Evolutionary conservation across 2,888 invertebrate species (phyloP), one percentile per base, ranked within the genome.

Genomic region (Syritta pipiens): DNA sequence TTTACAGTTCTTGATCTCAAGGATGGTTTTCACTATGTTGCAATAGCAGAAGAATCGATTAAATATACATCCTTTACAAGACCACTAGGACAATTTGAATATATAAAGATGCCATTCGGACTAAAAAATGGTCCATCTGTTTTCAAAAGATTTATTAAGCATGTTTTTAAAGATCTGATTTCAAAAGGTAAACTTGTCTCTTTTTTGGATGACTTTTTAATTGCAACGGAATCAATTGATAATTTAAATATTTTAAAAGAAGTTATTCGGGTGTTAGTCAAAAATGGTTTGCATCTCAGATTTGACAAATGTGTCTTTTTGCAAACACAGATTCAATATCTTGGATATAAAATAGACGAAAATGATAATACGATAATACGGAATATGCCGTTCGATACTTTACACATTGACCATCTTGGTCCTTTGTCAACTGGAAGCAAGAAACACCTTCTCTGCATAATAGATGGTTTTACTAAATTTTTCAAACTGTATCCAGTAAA

Each of bases 181-280:
- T 46, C 37, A 20, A 7, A 24, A 0, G 69, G 62, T 1, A 65
- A 79, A 20, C 46, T 83, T 10, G 40, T 82, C 1, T 72, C 67
- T 49, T 84, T 74, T 68, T 74, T 84, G 40, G 83, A 84, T 59
- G 83, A 82, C 55, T 17, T 77, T 14, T 32, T 77, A 7, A 65
- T 77, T 7, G 57, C 63, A 0, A 55, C 62, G 7, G 1, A 26
- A 2, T 32, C 62, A 7, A 9, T 63, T 1, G 62, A 62, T 9
- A 53, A 63, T 40, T 20, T 63, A 17, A 17, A 44, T n/a, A 35
- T 35, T n/a, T 44, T 67, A 17, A 24, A 28, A 26, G 6, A 55
- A 17, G 67, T 63, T 7, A 14, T 49, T 3, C n/a, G 26, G n/a
- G 12, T 35, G 9, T 17, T 9, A 24, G 12, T 28, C 6, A 28